Percentiles rank a stretch among this genome's conserved stretches.
These are phyloP conservation scores for Amazona vittata DNA, from an alignment of 2,113 vertebrate genomes.

Conservation along the genomic window DNA sequence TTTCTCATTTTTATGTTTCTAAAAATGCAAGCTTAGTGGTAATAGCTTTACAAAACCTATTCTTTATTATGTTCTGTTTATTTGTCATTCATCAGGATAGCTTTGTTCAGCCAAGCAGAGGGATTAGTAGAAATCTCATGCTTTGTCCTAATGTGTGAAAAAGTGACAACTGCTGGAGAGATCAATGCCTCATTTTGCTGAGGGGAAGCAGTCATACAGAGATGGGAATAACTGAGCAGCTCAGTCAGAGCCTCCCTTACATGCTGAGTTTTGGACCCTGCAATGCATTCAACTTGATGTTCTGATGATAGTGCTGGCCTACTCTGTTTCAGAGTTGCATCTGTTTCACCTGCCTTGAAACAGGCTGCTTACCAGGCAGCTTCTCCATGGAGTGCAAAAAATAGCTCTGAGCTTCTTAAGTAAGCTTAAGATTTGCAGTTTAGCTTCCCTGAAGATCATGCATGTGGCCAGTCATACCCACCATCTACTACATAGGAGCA, in stretches of 20 bases:
- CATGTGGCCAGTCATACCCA: not conserved
- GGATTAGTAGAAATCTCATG: not conserved
- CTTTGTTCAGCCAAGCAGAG: not conserved
- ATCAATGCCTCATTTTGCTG: not conserved
- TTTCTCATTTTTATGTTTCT: not conserved
- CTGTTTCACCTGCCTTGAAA: not conserved
- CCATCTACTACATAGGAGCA: not conserved
- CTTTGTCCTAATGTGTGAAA: not conserved
- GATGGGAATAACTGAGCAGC: not conserved
- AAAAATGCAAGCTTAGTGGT: not conserved
- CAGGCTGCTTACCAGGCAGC: not conserved
- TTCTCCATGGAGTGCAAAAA: not conserved
- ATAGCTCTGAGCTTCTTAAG: not conserved
- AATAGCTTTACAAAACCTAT: not conserved
- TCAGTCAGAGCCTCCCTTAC: not conserved
- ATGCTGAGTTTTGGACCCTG: not conserved
- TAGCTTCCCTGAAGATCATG: not conserved
- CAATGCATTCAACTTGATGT: fast-evolving
- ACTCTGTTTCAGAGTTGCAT: not conserved
- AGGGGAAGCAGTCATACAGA: not conserved
- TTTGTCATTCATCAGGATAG: not conserved
- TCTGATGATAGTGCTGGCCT: not conserved
- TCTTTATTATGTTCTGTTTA: not conserved
- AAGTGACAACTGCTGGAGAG: not conserved
- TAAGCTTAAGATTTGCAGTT: not conserved